These are phyloP conservation scores for Sebastes schlegelii DNA, from an alignment of 2,113 vertebrate genomes.

Conservation along the genomic window DNA sequence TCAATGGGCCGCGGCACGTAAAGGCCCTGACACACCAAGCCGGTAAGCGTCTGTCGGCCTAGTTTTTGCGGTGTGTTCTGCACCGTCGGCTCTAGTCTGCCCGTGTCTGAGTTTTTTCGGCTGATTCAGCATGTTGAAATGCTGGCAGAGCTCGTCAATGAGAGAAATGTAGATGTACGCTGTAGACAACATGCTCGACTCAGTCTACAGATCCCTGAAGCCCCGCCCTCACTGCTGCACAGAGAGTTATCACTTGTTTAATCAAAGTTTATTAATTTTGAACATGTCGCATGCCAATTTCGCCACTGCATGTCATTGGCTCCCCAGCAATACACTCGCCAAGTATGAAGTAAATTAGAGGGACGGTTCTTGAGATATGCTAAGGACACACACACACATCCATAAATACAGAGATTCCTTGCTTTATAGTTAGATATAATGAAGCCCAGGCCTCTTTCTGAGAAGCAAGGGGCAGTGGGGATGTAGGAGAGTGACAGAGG, in stretches of 20 bases:
- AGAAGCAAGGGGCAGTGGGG: background rate
- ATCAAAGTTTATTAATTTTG: background rate
- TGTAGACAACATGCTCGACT: background rate
- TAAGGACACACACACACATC: background rate
- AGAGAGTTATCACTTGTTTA: background rate
- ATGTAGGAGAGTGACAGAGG: background rate
- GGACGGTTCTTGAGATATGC: background rate
- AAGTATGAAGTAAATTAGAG: background rate
- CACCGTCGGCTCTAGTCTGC: too few species aligned
- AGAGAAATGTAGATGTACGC: too few species aligned
- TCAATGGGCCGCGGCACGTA: too few species aligned
- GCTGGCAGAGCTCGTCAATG: too few species aligned
- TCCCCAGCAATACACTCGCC: background rate
- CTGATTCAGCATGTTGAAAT: too few species aligned
- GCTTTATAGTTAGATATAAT: conserved; percentile 7
- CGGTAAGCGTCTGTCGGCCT: too few species aligned
- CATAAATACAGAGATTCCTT: background rate
- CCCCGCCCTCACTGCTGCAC: background rate
- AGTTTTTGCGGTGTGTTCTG: too few species aligned
- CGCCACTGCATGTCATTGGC: background rate
- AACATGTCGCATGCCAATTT: background rate
- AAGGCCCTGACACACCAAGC: too few species aligned
- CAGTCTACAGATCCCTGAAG: background rate
- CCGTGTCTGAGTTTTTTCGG: too few species aligned
- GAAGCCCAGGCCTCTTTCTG: conserved; percentile 17